Conservation (phyloP, 1,140 invertebrate genomes). For the Muscidifurax raptorellus region DNA sequence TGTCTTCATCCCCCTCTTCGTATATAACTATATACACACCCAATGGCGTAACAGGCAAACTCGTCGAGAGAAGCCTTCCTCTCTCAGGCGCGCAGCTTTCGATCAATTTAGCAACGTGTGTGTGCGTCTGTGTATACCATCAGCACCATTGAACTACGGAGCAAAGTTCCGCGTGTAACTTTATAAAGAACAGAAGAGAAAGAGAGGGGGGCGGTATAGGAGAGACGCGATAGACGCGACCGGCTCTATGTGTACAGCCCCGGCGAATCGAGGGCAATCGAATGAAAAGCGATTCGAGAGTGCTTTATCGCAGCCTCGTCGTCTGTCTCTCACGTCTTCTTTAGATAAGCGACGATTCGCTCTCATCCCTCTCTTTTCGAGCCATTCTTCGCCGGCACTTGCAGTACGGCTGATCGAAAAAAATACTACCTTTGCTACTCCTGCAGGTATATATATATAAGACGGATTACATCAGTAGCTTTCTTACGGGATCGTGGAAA, state of each 20-base stretch:
- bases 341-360: background rate
- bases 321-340: background rate
- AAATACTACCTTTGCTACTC: background rate
- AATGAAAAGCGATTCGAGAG: conserved; percentile 36
- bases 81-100: background rate
- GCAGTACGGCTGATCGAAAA: too few relatives aligned
- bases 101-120: background rate
- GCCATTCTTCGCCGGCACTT: too few relatives aligned
- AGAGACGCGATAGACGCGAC: background rate
- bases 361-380: background rate
- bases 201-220: background rate
- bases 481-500: too few relatives aligned
- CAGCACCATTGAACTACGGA: background rate
- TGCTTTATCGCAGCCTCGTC: background rate
- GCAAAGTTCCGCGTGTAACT: background rate
- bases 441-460: too few relatives aligned
- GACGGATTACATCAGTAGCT: too few relatives aligned
- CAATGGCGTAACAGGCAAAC: background rate
- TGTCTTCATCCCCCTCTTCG: background rate
- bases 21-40: background rate
- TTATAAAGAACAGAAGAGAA: background rate
- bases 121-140: too few relatives aligned
- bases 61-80: background rate
- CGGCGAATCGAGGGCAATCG: conserved; percentile 37
- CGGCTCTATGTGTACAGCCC: background rate